These are phyloP conservation scores for Pangasius djambal DNA, from an alignment of 2,797 vertebrate genomes.

Conservation along the genomic window DNA sequence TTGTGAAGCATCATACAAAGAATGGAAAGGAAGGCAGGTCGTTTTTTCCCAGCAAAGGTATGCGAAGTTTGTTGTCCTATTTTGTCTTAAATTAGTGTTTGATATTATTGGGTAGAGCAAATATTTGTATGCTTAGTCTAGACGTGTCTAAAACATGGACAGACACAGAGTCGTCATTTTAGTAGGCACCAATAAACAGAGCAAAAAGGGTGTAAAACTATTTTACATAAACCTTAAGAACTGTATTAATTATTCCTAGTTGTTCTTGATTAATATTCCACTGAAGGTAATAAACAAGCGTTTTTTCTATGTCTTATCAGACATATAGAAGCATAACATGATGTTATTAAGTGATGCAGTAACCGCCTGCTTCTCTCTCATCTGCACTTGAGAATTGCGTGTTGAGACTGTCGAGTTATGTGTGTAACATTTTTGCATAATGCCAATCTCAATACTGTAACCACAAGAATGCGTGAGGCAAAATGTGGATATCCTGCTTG, in stretches of 20 bases:
- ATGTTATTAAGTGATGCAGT: background rate
- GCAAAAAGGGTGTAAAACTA: no score
- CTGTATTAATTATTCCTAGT: no score
- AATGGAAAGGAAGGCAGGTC: background rate
- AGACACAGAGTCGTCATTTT: background rate
- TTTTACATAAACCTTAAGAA: background rate
- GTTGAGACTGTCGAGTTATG: background rate
- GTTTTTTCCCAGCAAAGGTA: background rate
- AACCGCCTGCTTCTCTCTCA: background rate
- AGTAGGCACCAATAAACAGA: background rate
- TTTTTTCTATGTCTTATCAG: background rate
- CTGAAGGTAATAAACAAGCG: background rate
- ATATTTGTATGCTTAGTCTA: conserved; percentile 24
- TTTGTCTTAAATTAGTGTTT: conserved; percentile 32
- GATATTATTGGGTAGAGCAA: conserved; percentile 12
- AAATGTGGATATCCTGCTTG: conserved; percentile 48
- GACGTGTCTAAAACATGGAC: conserved; percentile 9
- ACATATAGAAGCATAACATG: background rate
- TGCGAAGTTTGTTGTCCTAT: background rate
- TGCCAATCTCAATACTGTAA: conserved; percentile 10
- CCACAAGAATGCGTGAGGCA: conserved; percentile 3
- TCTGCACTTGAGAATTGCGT: background rate
- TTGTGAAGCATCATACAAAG: background rate
- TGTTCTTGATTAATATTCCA: background rate
- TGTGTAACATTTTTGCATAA: conserved; percentile 11